phyloP scores from a whole-genome alignment of 2,888 invertebrate species.

The Caenorhabditis japonica region DNA sequence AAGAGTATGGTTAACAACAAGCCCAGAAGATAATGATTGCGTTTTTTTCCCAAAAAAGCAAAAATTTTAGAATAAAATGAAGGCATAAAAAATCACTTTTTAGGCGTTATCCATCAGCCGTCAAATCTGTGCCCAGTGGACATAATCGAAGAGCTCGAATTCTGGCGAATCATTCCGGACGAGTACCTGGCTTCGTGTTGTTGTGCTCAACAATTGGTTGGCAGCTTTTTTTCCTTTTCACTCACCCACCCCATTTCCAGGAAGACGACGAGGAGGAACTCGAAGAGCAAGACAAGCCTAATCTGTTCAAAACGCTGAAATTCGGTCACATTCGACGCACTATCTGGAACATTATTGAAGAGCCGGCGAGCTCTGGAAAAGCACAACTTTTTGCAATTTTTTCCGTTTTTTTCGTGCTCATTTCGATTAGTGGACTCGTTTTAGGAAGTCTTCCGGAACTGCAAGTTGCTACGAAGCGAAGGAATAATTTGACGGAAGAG shows the following conservation, averaged over 20 bases:
- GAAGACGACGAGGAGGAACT: conserved; percentile 54
- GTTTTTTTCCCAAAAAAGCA: too few species aligned
- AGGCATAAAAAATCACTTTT: too few species aligned
- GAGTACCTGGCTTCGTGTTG: conserved; percentile 66
- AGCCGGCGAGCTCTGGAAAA: conserved; percentile 67
- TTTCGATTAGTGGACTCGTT: conserved; percentile 72
- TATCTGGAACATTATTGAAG: conserved; percentile 72
- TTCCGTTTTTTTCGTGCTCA: conserved; percentile 71
- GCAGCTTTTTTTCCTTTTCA: too few species aligned
- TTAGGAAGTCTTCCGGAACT: conserved; percentile 71
- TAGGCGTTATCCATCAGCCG: conserved; percentile 77
- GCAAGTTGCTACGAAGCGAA: conserved; percentile 57
- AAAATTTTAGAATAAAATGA: too few species aligned
- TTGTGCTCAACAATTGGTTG: conserved; percentile 56
- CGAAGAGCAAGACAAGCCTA: conserved; percentile 55
- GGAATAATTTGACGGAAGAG: conserved; percentile 22
- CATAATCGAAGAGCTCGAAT: conserved; percentile 79
- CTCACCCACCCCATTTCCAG: conserved; percentile 7
- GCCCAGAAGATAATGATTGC: too few species aligned
- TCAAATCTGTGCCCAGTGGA: conserved; percentile 79
- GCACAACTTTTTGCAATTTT: conserved; percentile 70
- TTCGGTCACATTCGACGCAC: conserved; percentile 62
- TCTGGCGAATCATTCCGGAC: conserved; percentile 74
- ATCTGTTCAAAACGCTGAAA: conserved; percentile 67
- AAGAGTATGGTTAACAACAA: too few species aligned